Conservation (phyloP, 2,888 invertebrate genomes). For the Rhaphigaster nebulosa region DNA sequence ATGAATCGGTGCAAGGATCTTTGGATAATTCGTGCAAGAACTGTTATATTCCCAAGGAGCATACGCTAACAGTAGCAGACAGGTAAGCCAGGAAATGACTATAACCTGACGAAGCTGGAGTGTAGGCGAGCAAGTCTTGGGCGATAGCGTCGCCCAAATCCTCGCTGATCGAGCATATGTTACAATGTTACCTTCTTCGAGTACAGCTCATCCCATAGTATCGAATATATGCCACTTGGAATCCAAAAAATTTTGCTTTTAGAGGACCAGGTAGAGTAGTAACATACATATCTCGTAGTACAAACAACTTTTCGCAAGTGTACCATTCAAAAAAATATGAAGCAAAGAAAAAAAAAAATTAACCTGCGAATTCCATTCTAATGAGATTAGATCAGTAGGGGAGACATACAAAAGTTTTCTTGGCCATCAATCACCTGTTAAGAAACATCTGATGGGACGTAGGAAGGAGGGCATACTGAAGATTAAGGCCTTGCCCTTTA, state of each 20-base stretch:
- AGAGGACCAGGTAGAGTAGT: too few species aligned
- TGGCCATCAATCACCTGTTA: not conserved
- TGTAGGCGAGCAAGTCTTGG: constrained; percentile 20
- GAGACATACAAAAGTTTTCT: not conserved
- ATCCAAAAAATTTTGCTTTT: too few species aligned
- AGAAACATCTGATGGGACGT: not conserved
- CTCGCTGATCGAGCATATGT: not conserved
- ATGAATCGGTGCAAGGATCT: not conserved
- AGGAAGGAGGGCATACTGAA: not conserved
- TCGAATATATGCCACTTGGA: too few species aligned
- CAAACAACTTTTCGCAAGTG: too few species aligned
- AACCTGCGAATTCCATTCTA: not conserved
- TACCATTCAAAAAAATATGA: too few species aligned
- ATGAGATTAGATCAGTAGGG: not conserved
- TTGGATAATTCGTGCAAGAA: not conserved
- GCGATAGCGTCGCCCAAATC: not conserved
- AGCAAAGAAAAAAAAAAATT: too few species aligned
- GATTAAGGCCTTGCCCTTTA: not conserved
- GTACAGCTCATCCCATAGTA: not conserved
- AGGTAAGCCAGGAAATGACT: constrained; percentile 20
- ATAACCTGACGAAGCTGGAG: not conserved
- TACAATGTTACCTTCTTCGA: too few species aligned
- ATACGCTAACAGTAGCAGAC: not conserved
- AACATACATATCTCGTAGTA: too few species aligned
- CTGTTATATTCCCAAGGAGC: not conserved